These are phyloP conservation scores for Sesamia nonagrioides DNA, from an alignment of 1,140 invertebrate genomes.

Conservation along the genomic window DNA sequence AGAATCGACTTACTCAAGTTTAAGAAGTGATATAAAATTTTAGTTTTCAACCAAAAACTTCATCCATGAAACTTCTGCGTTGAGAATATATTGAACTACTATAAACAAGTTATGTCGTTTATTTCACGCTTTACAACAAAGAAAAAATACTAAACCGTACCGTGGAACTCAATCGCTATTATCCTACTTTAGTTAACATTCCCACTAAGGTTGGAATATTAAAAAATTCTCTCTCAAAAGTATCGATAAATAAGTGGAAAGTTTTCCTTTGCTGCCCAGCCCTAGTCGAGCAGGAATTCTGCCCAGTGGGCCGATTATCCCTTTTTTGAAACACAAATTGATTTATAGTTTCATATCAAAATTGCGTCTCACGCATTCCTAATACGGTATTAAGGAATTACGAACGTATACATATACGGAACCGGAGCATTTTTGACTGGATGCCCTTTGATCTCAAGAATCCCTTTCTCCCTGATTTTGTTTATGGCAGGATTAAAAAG, in stretches of 20 bases:
- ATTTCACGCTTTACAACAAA: conserved; percentile 12
- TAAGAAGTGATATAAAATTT: conserved; percentile 36
- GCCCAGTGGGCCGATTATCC: conserved; percentile 57
- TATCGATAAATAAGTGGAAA: conserved; percentile 50
- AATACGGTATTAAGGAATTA: conserved; percentile 54
- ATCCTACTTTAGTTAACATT: conserved; percentile 39
- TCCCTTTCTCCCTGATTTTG: conserved; percentile 57
- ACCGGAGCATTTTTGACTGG: conserved; percentile 14
- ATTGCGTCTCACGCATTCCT: conserved; percentile 60
- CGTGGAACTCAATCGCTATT: conserved; percentile 17
- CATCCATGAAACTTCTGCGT: conserved; percentile 13
- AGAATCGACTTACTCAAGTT: conserved; percentile 16
- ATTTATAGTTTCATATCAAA: conserved; percentile 71
- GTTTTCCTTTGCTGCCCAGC: conserved; percentile 38
- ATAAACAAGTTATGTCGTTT: conserved; percentile 33
- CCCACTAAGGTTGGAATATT: conserved; percentile 38
- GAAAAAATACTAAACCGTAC: conserved; percentile 11
- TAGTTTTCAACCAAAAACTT: conserved; percentile 25
- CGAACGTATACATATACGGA: conserved; percentile 42
- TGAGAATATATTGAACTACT: conserved; percentile 29
- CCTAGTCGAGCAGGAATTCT: conserved; percentile 50
- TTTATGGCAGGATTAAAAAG: conserved; percentile 71
- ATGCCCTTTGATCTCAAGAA: conserved; percentile 63
- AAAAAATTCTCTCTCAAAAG: conserved; percentile 35
- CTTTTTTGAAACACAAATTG: conserved; percentile 61